Conservation (phyloP, 2,113 vertebrate genomes). For the Apteryx owenii region DNA sequence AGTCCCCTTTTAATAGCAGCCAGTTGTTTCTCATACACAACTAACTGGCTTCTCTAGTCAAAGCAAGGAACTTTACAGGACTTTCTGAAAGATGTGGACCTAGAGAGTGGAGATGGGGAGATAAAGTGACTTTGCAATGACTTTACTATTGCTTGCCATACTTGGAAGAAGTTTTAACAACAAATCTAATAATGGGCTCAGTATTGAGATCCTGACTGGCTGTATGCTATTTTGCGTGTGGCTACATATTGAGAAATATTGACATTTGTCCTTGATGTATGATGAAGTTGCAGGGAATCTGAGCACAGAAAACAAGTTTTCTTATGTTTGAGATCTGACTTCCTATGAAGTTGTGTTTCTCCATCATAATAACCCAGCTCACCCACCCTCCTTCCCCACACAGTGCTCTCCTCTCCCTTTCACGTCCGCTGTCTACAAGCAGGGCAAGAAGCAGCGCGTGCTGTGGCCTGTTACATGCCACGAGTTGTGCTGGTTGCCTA, state of each 20-base stretch:
- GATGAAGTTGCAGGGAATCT: constrained; percentile 10
- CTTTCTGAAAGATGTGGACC: neutral
- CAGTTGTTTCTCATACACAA: neutral
- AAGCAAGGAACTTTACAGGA: neutral
- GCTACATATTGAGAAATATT: neutral
- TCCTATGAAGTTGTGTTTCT: neutral
- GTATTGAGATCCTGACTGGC: neutral
- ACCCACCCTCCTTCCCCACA: neutral
- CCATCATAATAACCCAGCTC: neutral
- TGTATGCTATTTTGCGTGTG: neutral
- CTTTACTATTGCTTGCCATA: neutral
- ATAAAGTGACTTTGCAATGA: constrained; percentile 21
- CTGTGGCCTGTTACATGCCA: neutral
- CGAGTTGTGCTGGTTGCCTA: neutral
- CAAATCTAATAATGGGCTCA: neutral
- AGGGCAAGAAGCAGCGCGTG: neutral
- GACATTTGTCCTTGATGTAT: constrained; percentile 37
- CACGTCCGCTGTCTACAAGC: neutral
- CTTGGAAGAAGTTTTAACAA: neutral
- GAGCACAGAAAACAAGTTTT: constrained; percentile 9
- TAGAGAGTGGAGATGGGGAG: constrained; percentile 5
- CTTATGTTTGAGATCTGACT: neutral
- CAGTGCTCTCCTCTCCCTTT: neutral
- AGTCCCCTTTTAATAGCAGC: neutral
- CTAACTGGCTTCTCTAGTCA: neutral